phyloP scores from a whole-genome alignment of 2,888 invertebrate species.

The Hetaerina titia region DNA sequence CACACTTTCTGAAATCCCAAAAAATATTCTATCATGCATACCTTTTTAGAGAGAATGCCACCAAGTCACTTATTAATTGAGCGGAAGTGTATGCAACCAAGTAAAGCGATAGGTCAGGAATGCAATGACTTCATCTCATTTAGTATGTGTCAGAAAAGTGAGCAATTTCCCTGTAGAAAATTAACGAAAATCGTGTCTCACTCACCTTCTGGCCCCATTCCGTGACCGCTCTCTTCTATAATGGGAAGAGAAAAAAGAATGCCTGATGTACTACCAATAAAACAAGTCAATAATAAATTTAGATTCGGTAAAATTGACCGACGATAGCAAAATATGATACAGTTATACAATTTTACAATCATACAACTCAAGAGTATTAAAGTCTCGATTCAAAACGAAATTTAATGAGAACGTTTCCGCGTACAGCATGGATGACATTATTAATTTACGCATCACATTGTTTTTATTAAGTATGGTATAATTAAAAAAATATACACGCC shows the following conservation, averaged over 20 bases:
- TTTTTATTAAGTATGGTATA: too few relatives aligned
- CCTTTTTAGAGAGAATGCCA: neutral
- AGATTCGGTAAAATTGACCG: neutral
- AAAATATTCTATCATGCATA: neutral
- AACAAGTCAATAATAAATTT: neutral
- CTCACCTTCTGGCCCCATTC: conserved; percentile 68
- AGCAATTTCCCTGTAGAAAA: neutral
- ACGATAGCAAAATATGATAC: neutral
- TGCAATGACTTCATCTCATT: too few relatives aligned
- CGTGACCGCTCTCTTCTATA: conserved; percentile 68
- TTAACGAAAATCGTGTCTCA: neutral
- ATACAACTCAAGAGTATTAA: neutral
- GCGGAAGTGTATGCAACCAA: neutral
- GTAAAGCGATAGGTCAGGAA: too few relatives aligned
- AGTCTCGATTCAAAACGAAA: too few relatives aligned
- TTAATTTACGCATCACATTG: too few relatives aligned
- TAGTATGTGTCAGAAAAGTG: neutral
- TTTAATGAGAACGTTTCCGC: too few relatives aligned
- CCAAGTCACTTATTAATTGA: neutral
- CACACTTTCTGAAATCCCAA: neutral
- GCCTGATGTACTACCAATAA: neutral
- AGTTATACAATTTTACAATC: neutral
- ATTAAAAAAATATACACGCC: too few relatives aligned
- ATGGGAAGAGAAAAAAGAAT: conserved; percentile 20
- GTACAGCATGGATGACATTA: too few relatives aligned